These are phyloP conservation scores for Neodiprion fabricii DNA, from an alignment of 1,140 invertebrate species.

Conservation along the genomic window DNA sequence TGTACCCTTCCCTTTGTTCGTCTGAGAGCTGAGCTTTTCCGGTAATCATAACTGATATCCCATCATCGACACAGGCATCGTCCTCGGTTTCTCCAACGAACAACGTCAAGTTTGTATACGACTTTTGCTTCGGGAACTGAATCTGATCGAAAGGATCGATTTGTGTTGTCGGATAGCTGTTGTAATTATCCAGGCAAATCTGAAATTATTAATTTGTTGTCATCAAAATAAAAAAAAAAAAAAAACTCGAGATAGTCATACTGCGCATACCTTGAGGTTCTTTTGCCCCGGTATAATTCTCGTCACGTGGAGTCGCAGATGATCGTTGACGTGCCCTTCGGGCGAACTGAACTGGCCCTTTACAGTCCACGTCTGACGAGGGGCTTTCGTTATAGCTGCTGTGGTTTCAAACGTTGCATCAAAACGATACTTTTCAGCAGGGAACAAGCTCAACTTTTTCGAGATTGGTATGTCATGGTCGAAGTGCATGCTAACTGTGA, in stretches of 20 bases:
- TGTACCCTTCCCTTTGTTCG: slow-evolving; percentile 39
- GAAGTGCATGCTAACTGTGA: slow-evolving; percentile 31
- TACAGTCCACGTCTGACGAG: slow-evolving; percentile 45
- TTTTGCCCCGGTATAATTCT: slow-evolving; percentile 44
- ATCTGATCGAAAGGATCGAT: slow-evolving; percentile 30
- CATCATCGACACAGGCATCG: slow-evolving; percentile 38
- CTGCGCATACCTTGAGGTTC: slow-evolving; percentile 38
- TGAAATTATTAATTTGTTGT: slow-evolving; percentile 24
- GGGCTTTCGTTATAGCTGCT: slow-evolving; percentile 30
- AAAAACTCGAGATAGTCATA: background rate
- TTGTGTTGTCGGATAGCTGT: slow-evolving; percentile 35
- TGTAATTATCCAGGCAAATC: slow-evolving; percentile 50
- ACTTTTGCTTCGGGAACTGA: slow-evolving; percentile 33
- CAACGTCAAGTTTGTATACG: slow-evolving; percentile 41
- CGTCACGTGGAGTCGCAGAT: slow-evolving; percentile 43
- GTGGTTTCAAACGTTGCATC: slow-evolving; percentile 37
- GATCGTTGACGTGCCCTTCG: slow-evolving; percentile 38
- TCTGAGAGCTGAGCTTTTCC: slow-evolving; percentile 39
- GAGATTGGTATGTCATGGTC: slow-evolving; percentile 15
- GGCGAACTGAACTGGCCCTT: slow-evolving; percentile 42
- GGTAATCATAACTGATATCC: slow-evolving; percentile 30
- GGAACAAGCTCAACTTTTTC: slow-evolving; percentile 22
- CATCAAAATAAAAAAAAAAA: background rate
- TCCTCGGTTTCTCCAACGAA: slow-evolving; percentile 41
- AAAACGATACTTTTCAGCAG: slow-evolving; percentile 30